Evolutionary conservation across 2,888 invertebrate species (phyloP).

Genomic region (Eledone cirrhosa): DNA sequence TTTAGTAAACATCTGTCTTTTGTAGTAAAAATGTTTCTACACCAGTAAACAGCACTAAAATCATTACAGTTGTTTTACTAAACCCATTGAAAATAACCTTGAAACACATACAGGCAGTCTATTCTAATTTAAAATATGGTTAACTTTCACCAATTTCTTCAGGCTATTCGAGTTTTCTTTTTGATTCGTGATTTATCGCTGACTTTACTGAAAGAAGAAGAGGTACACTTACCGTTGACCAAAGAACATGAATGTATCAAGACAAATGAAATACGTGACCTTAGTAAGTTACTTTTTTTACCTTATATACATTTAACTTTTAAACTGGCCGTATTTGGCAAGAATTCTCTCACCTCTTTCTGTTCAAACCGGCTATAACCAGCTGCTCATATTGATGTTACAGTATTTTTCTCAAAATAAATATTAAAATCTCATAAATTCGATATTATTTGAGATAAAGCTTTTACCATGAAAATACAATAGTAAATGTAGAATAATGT

Average conservation of each 20-base stretch:
- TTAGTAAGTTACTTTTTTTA: slow-evolving; percentile 76
- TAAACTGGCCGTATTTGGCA: no score
- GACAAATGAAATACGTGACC: slow-evolving; percentile 92
- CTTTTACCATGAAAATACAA: no score
- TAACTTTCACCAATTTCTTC: slow-evolving; percentile 32
- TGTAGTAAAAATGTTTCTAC: background rate
- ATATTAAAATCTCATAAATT: no score
- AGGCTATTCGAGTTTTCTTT: slow-evolving; percentile 92
- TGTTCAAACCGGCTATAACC: no score
- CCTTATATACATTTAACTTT: no score
- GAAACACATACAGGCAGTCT: background rate
- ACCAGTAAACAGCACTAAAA: background rate
- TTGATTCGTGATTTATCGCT: slow-evolving; percentile 74
- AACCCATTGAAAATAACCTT: background rate
- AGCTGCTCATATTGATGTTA: no score
- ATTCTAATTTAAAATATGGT: no score
- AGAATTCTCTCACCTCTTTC: no score
- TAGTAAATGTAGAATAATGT: no score
- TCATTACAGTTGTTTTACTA: background rate
- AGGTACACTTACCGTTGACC: slow-evolving; percentile 87
- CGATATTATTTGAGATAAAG: no score
- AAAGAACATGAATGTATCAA: slow-evolving; percentile 88
- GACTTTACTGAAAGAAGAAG: slow-evolving; percentile 81
- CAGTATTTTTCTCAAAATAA: no score
- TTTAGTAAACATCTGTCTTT: background rate